Base-by-base conservation (phyloP, 2,113 vertebrate genomes). In the Sitta europaea region DNA sequence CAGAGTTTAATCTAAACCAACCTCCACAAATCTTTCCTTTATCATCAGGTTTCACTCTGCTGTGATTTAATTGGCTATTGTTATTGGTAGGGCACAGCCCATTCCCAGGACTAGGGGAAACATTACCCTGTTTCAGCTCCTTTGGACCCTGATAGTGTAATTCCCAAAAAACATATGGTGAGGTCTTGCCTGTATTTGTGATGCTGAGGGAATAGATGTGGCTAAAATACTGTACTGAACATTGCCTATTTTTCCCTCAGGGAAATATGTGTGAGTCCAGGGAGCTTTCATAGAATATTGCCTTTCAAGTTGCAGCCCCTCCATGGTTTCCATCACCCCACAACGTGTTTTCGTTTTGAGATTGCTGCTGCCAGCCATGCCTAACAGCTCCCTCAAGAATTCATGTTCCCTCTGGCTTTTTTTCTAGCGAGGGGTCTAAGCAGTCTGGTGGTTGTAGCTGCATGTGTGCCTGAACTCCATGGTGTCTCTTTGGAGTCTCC, bases 401-500 rank as follows among this genome's bases (percentile, higher is more conserved):
- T 16, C 43, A 7, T 13, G 6, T 67, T 71, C 28, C 10, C 20
- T 50, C 23, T 31, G n/a, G 33, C 35, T 72, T 11, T 29, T 29
- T 48, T 36, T 3, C 25, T 14, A 4, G 23, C 48, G 1, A 1
- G 20, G 7, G 12, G 2, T 38, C 12, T 17, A 16, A n/a, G 16
- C 15, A 8, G 12, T 72, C 48, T 71, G 38, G 38, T 54, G 63
- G 9, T 11, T 81, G 48, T 67, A 62, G 53, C 72, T 1, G 1
- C 14, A 40, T 4, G 1, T 5, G 2, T 36, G 23, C 47, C 61
- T 75, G 51, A 63, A 50, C 33, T 40, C 35, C 28, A 18, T 0
- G 0, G 15, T 28, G 11, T 35, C 35, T 58, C 28, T 77, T 58
- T 0, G 1, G 54, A 28, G 38, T n/a, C 5, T 68, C 17, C 25